A percentile compares a stretch with the other conserved stretches of the same genome.
These are phyloP conservation scores for Perca flavescens DNA, from an alignment of 2,113 vertebrate genomes.

Conservation along the genomic window DNA sequence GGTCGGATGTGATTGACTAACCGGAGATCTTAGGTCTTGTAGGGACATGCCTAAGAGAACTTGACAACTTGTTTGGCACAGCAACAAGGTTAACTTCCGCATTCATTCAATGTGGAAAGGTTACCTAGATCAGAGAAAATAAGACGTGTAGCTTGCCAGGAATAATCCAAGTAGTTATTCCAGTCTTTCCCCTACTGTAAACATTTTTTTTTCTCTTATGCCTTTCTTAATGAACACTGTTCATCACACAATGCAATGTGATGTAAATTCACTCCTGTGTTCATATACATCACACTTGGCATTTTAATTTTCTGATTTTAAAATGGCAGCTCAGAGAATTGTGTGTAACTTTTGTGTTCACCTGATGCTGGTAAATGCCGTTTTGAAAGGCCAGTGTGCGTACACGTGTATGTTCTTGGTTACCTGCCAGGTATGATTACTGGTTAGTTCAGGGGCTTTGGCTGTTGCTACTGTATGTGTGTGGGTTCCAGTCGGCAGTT, in stretches of 20 bases:
- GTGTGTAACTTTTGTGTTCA: background rate
- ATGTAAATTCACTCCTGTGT: background rate
- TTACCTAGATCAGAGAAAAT: slow-evolving; percentile 63
- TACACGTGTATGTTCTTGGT: background rate
- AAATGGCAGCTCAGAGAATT: background rate
- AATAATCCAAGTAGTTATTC: slow-evolving; percentile 54
- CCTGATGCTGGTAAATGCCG: background rate
- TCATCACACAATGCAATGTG: background rate
- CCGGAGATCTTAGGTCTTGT: slow-evolving; percentile 63
- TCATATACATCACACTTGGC: background rate
- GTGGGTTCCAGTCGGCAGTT: slow-evolving; percentile 16
- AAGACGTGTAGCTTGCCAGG: slow-evolving; percentile 43
- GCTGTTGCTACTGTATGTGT: slow-evolving; percentile 2
- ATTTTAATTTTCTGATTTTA: slow-evolving; percentile 5
- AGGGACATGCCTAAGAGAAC: slow-evolving; percentile 59
- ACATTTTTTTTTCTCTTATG: background rate
- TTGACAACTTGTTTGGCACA: slow-evolving; percentile 70
- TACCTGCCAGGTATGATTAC: slow-evolving; percentile 15
- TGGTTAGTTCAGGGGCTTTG: slow-evolving; percentile 17
- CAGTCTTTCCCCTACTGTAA: slow-evolving; percentile 29
- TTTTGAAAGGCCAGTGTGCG: slow-evolving; percentile 2
- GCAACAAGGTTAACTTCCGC: slow-evolving; percentile 53
- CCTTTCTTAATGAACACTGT: background rate
- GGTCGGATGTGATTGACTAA: slow-evolving; percentile 54
- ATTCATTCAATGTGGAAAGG: slow-evolving; percentile 44